Evolutionary conservation across 2,797 vertebrate species (phyloP).

Genomic region (Sternarchorhynchus goeldii): DNA sequence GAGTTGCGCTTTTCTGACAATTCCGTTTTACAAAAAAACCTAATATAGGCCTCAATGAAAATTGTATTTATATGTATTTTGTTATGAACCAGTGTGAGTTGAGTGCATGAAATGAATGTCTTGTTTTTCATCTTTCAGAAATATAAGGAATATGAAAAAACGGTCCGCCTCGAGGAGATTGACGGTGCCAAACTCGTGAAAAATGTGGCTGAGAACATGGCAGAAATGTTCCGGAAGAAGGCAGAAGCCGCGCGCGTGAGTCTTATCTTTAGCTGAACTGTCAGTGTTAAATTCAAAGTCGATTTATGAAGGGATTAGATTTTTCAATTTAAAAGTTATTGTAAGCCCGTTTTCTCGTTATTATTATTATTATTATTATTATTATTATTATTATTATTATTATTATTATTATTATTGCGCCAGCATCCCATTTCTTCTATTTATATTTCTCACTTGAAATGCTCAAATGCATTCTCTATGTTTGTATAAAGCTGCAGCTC

Average conservation of each 20-base stretch:
- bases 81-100: neutral
- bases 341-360: too few relatives aligned
- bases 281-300: too few relatives aligned
- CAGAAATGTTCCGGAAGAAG: conserved; percentile 95
- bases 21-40: too few relatives aligned
- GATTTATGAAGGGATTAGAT: too few relatives aligned
- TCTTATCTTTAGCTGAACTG: conserved; percentile 20
- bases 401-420: neutral
- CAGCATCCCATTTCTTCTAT: too few relatives aligned
- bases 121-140: conserved; percentile 77
- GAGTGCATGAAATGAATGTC: conserved; percentile 7
- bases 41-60: too few relatives aligned
- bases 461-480: too few relatives aligned
- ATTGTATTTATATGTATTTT: too few relatives aligned
- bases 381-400: neutral
- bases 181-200: conserved; percentile 94
- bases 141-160: conserved; percentile 94
- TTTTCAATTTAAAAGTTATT: too few relatives aligned
- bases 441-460: too few relatives aligned
- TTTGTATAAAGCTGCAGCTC: too few relatives aligned
- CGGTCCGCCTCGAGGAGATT: conserved; percentile 91
- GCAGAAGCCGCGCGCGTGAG: conserved; percentile 91
- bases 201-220: conserved; percentile 93
- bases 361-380: conserved; percentile 3
- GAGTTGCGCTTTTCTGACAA: too few relatives aligned